Evolutionary conservation across 2,888 invertebrate genomes (phyloP).

Genomic region (Campaea margaritaria): DNA sequence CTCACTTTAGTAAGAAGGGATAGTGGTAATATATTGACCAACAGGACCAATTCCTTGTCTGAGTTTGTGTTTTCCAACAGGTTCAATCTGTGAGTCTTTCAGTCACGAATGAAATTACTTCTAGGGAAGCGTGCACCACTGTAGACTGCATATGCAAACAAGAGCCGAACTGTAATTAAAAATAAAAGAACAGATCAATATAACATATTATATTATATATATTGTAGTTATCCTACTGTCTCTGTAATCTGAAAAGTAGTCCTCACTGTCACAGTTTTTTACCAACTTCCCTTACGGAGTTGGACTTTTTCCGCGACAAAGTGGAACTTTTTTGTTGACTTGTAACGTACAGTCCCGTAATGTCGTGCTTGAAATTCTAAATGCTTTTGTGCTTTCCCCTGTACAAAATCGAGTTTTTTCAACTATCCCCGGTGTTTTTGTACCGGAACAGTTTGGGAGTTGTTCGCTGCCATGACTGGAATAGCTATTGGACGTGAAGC

Average conservation of each 20-base stretch:
- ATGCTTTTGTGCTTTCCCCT: slow-evolving; percentile 45
- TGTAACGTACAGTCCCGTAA: slow-evolving; percentile 39
- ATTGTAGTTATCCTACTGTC: slow-evolving; percentile 4
- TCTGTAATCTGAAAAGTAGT: slow-evolving; percentile 16
- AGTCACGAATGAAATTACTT: too few relatives aligned
- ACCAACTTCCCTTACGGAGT: slow-evolving; percentile 36
- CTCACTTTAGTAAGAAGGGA: too few relatives aligned
- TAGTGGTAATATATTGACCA: too few relatives aligned
- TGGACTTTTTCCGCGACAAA: slow-evolving; percentile 34
- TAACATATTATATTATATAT: too few relatives aligned
- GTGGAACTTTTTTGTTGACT: slow-evolving; percentile 42
- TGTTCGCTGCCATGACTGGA: slow-evolving; percentile 40
- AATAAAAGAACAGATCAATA: too few relatives aligned
- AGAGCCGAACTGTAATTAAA: not conserved
- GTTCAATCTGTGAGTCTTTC: too few relatives aligned
- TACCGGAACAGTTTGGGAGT: slow-evolving; percentile 21
- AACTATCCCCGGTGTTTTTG: slow-evolving; percentile 49
- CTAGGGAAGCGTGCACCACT: too few relatives aligned
- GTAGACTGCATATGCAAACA: too few relatives aligned
- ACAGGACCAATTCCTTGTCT: too few relatives aligned
- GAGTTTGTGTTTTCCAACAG: too few relatives aligned
- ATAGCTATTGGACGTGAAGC: slow-evolving; percentile 23
- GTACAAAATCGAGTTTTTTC: slow-evolving; percentile 50
- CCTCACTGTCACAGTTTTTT: slow-evolving; percentile 39
- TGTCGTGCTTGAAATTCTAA: slow-evolving; percentile 56